Conservation (phyloP, 2,113 vertebrate genomes). For the Piliocolobus tephrosceles region DNA sequence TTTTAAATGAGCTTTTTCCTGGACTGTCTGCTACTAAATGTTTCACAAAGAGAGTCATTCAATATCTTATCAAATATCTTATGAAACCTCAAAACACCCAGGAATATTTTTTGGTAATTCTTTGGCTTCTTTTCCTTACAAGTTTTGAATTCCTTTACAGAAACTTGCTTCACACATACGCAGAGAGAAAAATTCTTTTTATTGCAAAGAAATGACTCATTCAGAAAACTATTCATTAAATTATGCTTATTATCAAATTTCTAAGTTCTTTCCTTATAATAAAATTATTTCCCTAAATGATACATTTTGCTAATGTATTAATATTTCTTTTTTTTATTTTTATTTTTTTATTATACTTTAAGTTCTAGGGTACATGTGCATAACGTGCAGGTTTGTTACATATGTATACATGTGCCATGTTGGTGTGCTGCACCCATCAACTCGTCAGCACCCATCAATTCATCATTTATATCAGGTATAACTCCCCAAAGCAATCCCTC, state of each 20-base stretch:
- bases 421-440: no score
- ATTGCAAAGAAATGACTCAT: constrained; percentile 58
- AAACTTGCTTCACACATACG: not conserved
- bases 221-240: constrained; percentile 63
- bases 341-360: no score
- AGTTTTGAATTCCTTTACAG: constrained; percentile 44
- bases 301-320: constrained; percentile 47
- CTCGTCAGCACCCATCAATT: no score
- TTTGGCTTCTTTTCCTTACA: constrained; percentile 23
- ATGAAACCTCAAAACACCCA: not conserved
- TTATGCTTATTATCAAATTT: constrained; percentile 61
- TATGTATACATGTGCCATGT: no score
- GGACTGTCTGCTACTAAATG: not conserved
- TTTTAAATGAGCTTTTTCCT: not conserved
- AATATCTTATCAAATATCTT: not conserved
- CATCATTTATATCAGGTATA: no score
- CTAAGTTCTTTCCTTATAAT: constrained; percentile 38
- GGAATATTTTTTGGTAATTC: not conserved
- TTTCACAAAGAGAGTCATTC: not conserved
- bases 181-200: constrained; percentile 34
- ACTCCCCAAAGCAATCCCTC: no score
- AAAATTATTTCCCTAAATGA: constrained; percentile 60
- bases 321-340: no score
- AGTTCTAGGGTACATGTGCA: no score
- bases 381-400: no score